These are phyloP conservation scores for Sycophila sp. DNA, from an alignment of 1,140 invertebrate genomes.

Conservation along the genomic window DNA sequence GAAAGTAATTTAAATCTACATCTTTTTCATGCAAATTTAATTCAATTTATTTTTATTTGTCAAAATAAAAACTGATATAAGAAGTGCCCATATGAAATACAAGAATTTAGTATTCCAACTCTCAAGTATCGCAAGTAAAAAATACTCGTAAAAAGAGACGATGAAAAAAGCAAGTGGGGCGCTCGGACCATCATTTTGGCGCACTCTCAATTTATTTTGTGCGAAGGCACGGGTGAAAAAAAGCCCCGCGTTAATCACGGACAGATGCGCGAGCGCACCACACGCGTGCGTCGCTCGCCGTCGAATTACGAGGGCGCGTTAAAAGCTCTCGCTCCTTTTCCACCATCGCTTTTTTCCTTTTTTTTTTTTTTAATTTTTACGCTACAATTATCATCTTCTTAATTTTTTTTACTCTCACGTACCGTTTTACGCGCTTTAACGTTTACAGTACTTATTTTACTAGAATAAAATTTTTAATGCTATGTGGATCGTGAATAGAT, in stretches of 20 bases:
- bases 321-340: background rate
- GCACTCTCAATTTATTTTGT: too few species aligned
- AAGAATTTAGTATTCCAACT: too few species aligned
- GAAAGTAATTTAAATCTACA: too few species aligned
- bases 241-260: constrained; percentile 20
- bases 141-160: background rate
- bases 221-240: background rate
- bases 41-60: too few species aligned
- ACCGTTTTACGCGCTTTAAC: too few species aligned
- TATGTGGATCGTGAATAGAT: too few species aligned
- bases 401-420: constrained; percentile 9
- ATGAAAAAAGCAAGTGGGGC: background rate
- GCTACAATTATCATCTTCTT: constrained; percentile 7
- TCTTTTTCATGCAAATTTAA: too few species aligned
- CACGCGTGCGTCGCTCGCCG: background rate
- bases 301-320: background rate
- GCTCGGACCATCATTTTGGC: background rate
- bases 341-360: background rate
- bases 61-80: too few species aligned
- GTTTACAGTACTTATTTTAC: too few species aligned
- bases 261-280: background rate
- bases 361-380: background rate
- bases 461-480: too few species aligned
- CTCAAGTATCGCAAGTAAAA: too few species aligned
- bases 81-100: background rate